Conservation (phyloP, 2,888 invertebrate genomes). For the Endotricha flammealis region DNA sequence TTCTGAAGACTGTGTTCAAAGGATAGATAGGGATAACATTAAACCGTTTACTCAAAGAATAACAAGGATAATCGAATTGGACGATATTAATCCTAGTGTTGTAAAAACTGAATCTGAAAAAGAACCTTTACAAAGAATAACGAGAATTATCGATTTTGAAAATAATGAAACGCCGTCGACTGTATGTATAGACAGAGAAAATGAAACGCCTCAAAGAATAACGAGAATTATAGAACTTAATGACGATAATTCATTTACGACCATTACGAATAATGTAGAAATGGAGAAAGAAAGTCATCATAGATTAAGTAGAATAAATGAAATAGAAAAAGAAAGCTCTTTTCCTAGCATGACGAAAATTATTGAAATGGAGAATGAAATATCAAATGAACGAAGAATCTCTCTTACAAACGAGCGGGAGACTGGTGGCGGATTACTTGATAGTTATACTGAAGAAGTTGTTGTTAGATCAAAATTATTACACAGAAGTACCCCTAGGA, state of each 20-base stretch:
- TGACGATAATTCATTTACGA: slow-evolving; percentile 60
- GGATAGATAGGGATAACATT: slow-evolving; percentile 37
- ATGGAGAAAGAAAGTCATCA: slow-evolving; percentile 50
- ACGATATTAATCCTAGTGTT: slow-evolving; percentile 46
- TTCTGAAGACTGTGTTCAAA: slow-evolving; percentile 32
- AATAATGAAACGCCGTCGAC: slow-evolving; percentile 48
- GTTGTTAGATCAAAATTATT: slow-evolving; percentile 56
- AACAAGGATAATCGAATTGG: slow-evolving; percentile 69
- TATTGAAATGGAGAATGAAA: slow-evolving; percentile 74
- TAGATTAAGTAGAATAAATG: slow-evolving; percentile 58
- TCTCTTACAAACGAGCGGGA: slow-evolving; percentile 71
- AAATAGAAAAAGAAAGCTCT: slow-evolving; percentile 58
- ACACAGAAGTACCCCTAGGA: slow-evolving; percentile 65
- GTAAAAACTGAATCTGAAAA: slow-evolving; percentile 48
- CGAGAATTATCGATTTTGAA: slow-evolving; percentile 67
- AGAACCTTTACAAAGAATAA: slow-evolving; percentile 62
- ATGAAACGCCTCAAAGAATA: slow-evolving; percentile 56
- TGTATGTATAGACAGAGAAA: slow-evolving; percentile 42
- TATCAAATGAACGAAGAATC: slow-evolving; percentile 69
- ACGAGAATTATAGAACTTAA: slow-evolving; percentile 65
- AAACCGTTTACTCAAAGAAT: slow-evolving; percentile 54
- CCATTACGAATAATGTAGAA: slow-evolving; percentile 50
- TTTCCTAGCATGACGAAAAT: slow-evolving; percentile 72
- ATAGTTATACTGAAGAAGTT: slow-evolving; percentile 54
- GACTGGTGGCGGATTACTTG: slow-evolving; percentile 58